Base-by-base conservation (phyloP, 2,888 invertebrate species). In the Opisthograptis luteolata region DNA sequence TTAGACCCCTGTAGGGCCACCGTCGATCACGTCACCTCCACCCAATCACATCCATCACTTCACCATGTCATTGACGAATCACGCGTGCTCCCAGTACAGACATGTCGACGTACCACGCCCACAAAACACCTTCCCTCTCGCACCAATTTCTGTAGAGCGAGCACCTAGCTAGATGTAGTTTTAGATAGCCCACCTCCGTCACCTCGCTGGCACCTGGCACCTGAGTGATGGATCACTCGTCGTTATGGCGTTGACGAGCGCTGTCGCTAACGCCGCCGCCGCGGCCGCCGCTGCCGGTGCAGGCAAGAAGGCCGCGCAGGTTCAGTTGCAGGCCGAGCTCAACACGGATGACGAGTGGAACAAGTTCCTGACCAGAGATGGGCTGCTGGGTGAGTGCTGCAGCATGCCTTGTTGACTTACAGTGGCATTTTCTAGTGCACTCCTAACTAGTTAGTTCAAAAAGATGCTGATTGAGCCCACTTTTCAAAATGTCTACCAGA, bases 281-380 rank as follows among this genome's bases (percentile, higher is more conserved):
- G 81, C 82, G 52, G 83, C 81, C 56, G 86, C 82, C 72, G 84
- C 85, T 57, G 85, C 83, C 59, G 85, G 88, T 43, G 87, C 90
- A 91, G 91, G 91, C 81, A 96, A 96, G 84, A 96, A 96, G 81
- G 95, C 94, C 19, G 94, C 93, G 28, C 93, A 94, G 55, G 93
- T 95, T 8, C 95, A 95, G 66, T 82, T 97, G 48, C 96, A 97
- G 84, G 92, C 93, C 0, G 97, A 97, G 73, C 92, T 98, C 25
- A 93, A 93, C 63, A 95, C 91, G 1, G 96, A 97, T 64, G 97
- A 97, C 51, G 97, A 98, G 42, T 96, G 97, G 94, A 92, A 93
- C 41, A 95, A 95, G 75, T 93, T 97, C 64, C 68, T 97, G 30
- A 88, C 93, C 36, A 93, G 93, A 63, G 94, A 94, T 50, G 98